Base-by-base conservation (phyloP, 2,113 vertebrate genomes). In the Collichthys lucidus region DNA sequence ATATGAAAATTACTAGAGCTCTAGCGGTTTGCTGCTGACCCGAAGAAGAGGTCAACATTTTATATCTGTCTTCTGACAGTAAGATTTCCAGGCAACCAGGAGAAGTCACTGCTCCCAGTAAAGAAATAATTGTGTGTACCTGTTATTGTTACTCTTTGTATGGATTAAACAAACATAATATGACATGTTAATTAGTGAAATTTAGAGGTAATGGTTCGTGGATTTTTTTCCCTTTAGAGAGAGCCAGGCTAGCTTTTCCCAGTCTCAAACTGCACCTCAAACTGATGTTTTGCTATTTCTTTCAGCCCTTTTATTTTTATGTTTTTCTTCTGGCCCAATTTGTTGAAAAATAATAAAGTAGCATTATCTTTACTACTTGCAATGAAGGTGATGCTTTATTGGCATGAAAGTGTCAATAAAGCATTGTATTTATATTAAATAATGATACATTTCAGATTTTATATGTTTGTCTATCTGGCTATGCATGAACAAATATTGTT, bases 1-100 rank as follows among this genome's bases (percentile, higher is more conserved):
- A 47, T 40, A 57, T 59, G 10, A 73, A 87, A 86, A 77, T 70
- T 20, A 69, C 53, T 42, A 47, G 52, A 46, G n/a, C 46, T 59
- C 46, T 17, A 35, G 64, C n/a, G 59, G 65, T 84, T 81, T 75
- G 57, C 49, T n/a, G 47, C 68, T 81, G 22, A 81, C 74, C 73
- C 68, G 40, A 61, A 42, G 64, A 20, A 72, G 59, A 74, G 8
- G 66, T 83, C 74, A 47, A 40, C 17, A 16, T 56, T 14, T 40
- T 11, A 44, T 9, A 46, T 22, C 5, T 55, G 35, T 40, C 7
- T 9, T 40, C 35, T 50, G 35, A 22, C 9, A 0, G 3, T 49
- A 5, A 59, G 1, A n/a, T 63, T 46, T 31, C n/a, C 24, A 40
- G 17, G 40, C 29, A 49, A 61, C 35, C 19, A 20, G 31, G 42